A percentile compares a stretch with the other conserved stretches of the same genome.
These are phyloP conservation scores for Girardinichthys multiradiatus DNA, from an alignment of 2,113 vertebrate genomes.

Conservation along the genomic window DNA sequence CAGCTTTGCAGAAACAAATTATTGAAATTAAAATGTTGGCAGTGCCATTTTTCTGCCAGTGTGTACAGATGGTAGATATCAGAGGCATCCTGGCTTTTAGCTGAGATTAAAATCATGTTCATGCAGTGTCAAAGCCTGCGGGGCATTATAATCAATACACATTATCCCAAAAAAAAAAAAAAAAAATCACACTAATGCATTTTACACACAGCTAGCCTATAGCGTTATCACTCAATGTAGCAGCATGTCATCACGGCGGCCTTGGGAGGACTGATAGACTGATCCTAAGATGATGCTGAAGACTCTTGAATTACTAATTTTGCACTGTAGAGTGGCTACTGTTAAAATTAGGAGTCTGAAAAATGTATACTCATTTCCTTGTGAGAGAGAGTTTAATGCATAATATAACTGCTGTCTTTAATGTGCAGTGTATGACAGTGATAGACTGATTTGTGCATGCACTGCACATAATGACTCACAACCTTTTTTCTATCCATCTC, in stretches of 20 bases:
- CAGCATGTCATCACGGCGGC: constrained; percentile 35
- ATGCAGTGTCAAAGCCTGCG: constrained; percentile 59
- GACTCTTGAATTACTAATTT: background rate
- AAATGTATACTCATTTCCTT: background rate
- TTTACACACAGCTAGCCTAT: constrained; percentile 47
- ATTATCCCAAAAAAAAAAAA: constrained; percentile 54
- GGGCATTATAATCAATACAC: constrained; percentile 59
- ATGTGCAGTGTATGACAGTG: too few relatives aligned
- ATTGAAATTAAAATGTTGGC: constrained; percentile 63
- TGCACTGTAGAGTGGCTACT: background rate
- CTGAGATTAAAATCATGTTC: constrained; percentile 52
- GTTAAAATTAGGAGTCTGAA: background rate
- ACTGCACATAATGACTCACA: too few relatives aligned
- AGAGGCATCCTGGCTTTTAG: constrained; percentile 39
- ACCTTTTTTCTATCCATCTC: too few relatives aligned
- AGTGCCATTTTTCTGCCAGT: constrained; percentile 6
- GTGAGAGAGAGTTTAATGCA: background rate
- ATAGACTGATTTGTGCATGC: too few relatives aligned
- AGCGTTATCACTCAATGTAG: constrained; percentile 58
- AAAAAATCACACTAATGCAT: constrained; percentile 62
- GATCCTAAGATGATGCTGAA: constrained; percentile 17
- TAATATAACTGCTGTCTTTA: too few relatives aligned
- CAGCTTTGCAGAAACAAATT: constrained; percentile 60
- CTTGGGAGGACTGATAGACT: constrained; percentile 29
- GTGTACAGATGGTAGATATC: constrained; percentile 54